Evolutionary conservation across 2,797 vertebrate genomes (phyloP), one percentile per base, ranked within the genome.

Genomic region (Danio kyathit): DNA sequence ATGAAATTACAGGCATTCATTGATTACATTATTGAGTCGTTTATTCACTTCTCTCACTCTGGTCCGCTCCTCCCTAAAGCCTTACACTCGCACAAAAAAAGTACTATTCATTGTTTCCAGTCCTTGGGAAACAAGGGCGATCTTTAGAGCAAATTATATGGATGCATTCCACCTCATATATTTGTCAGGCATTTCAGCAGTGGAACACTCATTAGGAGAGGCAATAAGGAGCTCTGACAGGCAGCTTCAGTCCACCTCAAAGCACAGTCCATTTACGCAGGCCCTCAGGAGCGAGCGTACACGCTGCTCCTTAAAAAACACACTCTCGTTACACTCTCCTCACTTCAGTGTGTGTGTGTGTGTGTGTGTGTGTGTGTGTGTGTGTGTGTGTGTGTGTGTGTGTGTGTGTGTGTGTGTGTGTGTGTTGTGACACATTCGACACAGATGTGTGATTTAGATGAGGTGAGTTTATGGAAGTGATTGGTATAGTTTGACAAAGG

Each of bases 151-250:
- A 94, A 94, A 95, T 96, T 97, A 96, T 96, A 95, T 95, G 95
- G 95, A 94, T 95, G 94, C 95, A 90, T 92, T 92, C 92, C 95
- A 97, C 94, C 95, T 94, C 96, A 95, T 97, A 98, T 97, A 98
- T 96, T 97, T 97, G 96, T 96, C 97, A 98, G 92, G 93, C 95
- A 97, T 97, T 96, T 97, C 95, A 93, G 95, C 96, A 89, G 92
- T 90, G 93, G 89, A 90, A 92, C 93, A 93, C 94, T 95, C 94
- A 93, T 93, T 93, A 93, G 82, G 93, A 93, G 94, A 92, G 94
- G 94, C 94, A 95, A 54, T 95, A 95, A 95, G 93, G 93, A 93
- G 94, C 94, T 88, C 91, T 95, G 95, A 87, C 88, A 80, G 87
- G 82, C 84, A 82, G 82, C 84, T 86, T 81, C 81, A 85, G 84